Conservation (phyloP, 2,888 invertebrate genomes). For the Orthosia gothica region DNA sequence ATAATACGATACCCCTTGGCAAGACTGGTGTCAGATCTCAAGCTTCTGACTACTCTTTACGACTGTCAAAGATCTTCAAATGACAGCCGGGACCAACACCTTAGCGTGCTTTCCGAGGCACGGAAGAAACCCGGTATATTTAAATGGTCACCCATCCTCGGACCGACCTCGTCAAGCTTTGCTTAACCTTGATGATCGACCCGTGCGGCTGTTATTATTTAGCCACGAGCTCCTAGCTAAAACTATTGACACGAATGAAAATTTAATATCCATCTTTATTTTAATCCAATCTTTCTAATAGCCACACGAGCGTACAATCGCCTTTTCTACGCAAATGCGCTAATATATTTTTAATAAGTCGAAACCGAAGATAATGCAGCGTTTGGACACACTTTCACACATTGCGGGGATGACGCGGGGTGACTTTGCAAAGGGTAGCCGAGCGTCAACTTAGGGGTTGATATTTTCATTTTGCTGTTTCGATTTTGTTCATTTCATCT, state of each 20-base stretch:
- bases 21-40: too few relatives aligned
- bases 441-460: constrained; percentile 33
- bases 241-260: not conserved
- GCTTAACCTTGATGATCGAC: too few relatives aligned
- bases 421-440: constrained; percentile 45
- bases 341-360: constrained; percentile 88
- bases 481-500: constrained; percentile 2
- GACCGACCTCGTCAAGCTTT: too few relatives aligned
- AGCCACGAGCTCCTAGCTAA: too few relatives aligned
- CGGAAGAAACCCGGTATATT: too few relatives aligned
- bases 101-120: too few relatives aligned
- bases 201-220: too few relatives aligned
- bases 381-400: constrained; percentile 69
- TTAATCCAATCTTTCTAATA: constrained; percentile 21
- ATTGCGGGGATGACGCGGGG: constrained; percentile 60
- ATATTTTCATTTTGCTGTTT: not conserved
- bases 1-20: too few relatives aligned
- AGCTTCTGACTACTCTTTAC: too few relatives aligned
- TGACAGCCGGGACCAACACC: too few relatives aligned
- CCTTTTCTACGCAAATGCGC: constrained; percentile 74
- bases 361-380: constrained; percentile 82
- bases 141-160: too few relatives aligned
- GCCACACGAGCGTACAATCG: constrained; percentile 77
- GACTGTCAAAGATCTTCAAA: too few relatives aligned
- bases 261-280: constrained; percentile 1